Base-by-base conservation (phyloP, 2,888 invertebrate genomes). In the Zhuqinia jingwanae region DNA sequence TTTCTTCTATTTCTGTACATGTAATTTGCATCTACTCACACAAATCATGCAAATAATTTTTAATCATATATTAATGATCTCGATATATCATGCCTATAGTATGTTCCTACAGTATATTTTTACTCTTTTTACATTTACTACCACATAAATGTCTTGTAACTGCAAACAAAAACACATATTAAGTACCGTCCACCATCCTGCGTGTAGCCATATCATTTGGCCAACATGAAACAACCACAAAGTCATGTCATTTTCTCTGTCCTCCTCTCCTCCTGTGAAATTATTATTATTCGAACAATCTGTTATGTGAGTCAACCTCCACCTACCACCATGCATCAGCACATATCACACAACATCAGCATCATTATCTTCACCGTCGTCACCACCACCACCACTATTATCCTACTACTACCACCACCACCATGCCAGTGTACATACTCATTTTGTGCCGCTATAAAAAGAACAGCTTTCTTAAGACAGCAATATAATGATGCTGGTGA, bases 241-340 rank as follows among this genome's bases (percentile, higher is more conserved):
- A 68, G 42, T 45, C 45, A 15, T 65, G 65, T 42, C 65, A 1
- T 65, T 65, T 36, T 42, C 13, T 68, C 45, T 22, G 20, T 20
- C 2, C 68, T 68, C 15, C 2, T 22, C 27, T 1, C 65, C 45
- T 68, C 68, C 68, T 68, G 68, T 68, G 22, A 56, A 76, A 76
- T 56, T n/a, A n/a, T n/a, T n/a, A n/a, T n/a, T n/a, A n/a, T n/a
- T n/a, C n/a, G n/a, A n/a, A n/a, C n/a, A n/a, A n/a, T n/a, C n/a
- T n/a, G n/a, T 17, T 22, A 36, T 56, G 76, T n/a, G n/a, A 76
- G 58, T 58, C 53, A 58, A 56, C 56, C 76, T 76, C 76, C 76
- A 76, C 76, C 58, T 76, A 58, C 76, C 76, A 76, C 3, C 30
- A 30, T 10, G 56, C 42, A 53, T 50, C 70, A 25, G 25, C 75